A percentile compares a stretch with the other conserved stretches of the same genome.
These are phyloP conservation scores for Willowsia nigromaculata DNA, from an alignment of 2,888 invertebrate genomes.

Conservation along the genomic window DNA sequence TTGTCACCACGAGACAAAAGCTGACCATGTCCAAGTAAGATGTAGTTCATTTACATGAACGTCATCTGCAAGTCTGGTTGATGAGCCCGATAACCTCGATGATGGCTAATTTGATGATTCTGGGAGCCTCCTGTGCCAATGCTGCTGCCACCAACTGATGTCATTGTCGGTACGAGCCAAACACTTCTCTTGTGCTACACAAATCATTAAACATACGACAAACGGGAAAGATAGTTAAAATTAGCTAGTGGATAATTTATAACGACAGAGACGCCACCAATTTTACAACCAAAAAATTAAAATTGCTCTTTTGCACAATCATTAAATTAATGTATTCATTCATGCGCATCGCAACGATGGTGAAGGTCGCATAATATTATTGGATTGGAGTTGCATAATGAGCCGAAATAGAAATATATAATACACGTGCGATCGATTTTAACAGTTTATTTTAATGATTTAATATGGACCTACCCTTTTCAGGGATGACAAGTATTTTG, in stretches of 20 bases:
- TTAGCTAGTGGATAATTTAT: background rate
- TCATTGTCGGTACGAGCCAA: background rate
- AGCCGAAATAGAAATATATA: background rate
- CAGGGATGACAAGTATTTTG: conserved; percentile 35
- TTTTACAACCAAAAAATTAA: no score
- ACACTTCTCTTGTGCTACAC: background rate
- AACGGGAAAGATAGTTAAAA: background rate
- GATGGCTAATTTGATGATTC: background rate
- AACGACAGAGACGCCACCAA: background rate
- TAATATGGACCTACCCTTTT: conserved; percentile 8
- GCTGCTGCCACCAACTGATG: background rate
- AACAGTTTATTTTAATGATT: background rate
- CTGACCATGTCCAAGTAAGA: background rate
- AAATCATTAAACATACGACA: background rate
- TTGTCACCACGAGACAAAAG: background rate
- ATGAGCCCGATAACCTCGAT: background rate
- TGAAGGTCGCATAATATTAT: no score
- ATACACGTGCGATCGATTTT: background rate
- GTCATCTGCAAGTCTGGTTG: background rate
- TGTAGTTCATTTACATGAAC: background rate
- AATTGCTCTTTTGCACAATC: no score
- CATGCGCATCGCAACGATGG: no score
- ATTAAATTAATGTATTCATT: no score
- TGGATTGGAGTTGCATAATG: background rate
- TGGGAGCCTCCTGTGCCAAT: background rate